Percentiles rank a stretch among this genome's conserved stretches.
These are phyloP conservation scores for Misgurnus mizolepis DNA, from an alignment of 2,113 vertebrate species.

Conservation along the genomic window DNA sequence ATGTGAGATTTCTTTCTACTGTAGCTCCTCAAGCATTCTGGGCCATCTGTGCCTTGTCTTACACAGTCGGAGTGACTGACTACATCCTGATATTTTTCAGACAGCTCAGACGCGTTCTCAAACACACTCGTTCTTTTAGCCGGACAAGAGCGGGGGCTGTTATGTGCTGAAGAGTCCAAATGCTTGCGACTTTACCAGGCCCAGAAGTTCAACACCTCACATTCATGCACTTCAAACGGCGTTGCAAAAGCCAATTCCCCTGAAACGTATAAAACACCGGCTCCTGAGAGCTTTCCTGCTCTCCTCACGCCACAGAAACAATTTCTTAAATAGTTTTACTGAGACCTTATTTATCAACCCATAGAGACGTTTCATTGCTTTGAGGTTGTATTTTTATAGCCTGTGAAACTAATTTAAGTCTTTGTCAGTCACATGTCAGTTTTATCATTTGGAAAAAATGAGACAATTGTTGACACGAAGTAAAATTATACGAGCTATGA, in stretches of 20 bases:
- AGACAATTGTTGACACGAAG: no score
- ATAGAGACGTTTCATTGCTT: no score
- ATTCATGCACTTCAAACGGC: conserved; percentile 8
- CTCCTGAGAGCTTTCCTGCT: neutral
- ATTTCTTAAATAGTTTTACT: neutral
- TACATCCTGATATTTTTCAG: conserved; percentile 38
- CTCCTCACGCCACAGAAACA: neutral
- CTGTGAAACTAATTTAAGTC: no score
- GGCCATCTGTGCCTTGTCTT: conserved; percentile 26
- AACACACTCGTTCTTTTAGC: conserved; percentile 31
- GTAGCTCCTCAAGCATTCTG: conserved; percentile 19
- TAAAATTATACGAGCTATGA: no score
- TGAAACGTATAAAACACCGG: conserved; percentile 7
- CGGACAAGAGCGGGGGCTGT: conserved; percentile 18
- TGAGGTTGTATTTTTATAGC: no score
- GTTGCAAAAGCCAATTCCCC: conserved; percentile 4
- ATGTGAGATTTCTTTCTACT: conserved; percentile 28
- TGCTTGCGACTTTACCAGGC: neutral
- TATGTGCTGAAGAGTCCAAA: conserved; percentile 12
- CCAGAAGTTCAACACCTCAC: conserved; percentile 18
- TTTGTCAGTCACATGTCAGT: no score
- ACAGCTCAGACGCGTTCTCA: conserved; percentile 31
- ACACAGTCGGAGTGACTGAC: conserved; percentile 33
- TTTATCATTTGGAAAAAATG: no score
- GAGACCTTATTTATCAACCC: neutral